Base-by-base conservation (phyloP, 2,113 vertebrate species). In the Gallinago undulata region DNA sequence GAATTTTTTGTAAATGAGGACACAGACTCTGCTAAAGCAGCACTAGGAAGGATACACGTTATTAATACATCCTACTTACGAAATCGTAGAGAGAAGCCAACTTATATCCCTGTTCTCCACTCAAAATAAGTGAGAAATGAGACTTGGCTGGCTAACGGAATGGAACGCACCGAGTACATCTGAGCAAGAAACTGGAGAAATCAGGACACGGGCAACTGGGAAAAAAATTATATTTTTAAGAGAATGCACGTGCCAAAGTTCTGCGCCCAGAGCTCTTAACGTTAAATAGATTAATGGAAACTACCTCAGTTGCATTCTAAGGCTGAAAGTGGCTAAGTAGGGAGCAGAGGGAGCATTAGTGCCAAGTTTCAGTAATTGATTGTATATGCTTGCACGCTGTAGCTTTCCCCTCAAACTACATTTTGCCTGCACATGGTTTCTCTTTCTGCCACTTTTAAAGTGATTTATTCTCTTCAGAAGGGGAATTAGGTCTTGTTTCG, bases 401-500 rank as follows among this genome's bases (percentile, higher is more conserved):
- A 18, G 73, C 93, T 74, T 84, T 53, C 53, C 72, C 35, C 76
- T 78, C 76, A 48, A 89, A 81, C 83, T 93, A 51, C 83, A 81
- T 78, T 90, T 81, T 75, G 73, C 27, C 86, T 84, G 76, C 84
- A 50, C 35, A 84, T 75, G 56, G 80, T 57, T 95, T 92, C 88
- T 76, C 88, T 89, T 94, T 93, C 90, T 84, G 76, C 48, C 88
- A 81, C 73, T 93, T 95, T 78, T 68, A 24, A 94, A 80, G 53
- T 68, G 73, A 94, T 91, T 87, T 92, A 82, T 87, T 66, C 68
- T 55, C 51, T 94, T 82, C 79, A n/a, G 45, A 87, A 75, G 21
- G 55, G 31, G 73, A 93, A 92, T 72, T 72, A 86, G 64, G 83
- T 84, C 94, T 92, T 82, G 96, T 96, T 96, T 93, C 90, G 90